phyloP scores from a whole-genome alignment of 2,888 invertebrate species.

The Nomada goodeniana region DNA sequence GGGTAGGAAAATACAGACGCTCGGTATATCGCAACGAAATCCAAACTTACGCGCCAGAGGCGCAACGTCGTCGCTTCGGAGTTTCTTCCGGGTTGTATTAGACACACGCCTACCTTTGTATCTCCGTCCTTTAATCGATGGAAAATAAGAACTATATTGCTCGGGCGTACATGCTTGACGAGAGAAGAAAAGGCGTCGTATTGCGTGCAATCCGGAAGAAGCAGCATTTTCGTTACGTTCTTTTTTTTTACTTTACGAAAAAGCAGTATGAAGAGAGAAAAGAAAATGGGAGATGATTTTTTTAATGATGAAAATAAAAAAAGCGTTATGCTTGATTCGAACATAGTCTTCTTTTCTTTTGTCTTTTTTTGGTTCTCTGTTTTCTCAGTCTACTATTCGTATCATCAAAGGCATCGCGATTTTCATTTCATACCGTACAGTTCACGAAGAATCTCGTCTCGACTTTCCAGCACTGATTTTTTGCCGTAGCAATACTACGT shows the following conservation, averaged over 20 bases:
- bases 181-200: background rate
- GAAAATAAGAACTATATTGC: background rate
- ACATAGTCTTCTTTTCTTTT: slow-evolving; percentile 3
- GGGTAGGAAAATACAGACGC: background rate
- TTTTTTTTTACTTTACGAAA: slow-evolving; percentile 67
- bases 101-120: background rate
- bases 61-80: slow-evolving; percentile 30
- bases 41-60: background rate
- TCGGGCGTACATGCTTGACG: background rate
- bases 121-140: slow-evolving; percentile 21
- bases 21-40: slow-evolving; percentile 41
- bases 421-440: background rate
- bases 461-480: too few species aligned
- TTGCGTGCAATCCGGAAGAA: slow-evolving; percentile 9
- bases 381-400: background rate
- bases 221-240: slow-evolving; percentile 67
- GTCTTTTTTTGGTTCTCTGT: background rate
- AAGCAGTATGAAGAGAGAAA: slow-evolving; percentile 17
- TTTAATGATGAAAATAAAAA: slow-evolving; percentile 42
- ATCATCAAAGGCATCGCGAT: background rate
- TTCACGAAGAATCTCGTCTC: slow-evolving; percentile 8
- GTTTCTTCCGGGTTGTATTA: slow-evolving; percentile 13
- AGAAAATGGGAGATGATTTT: slow-evolving; percentile 48
- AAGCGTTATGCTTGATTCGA: slow-evolving; percentile 61
- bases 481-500: too few species aligned